Evolutionary conservation across 2,797 vertebrate species (phyloP).

Genomic region (Dromococcyx pavoninus): DNA sequence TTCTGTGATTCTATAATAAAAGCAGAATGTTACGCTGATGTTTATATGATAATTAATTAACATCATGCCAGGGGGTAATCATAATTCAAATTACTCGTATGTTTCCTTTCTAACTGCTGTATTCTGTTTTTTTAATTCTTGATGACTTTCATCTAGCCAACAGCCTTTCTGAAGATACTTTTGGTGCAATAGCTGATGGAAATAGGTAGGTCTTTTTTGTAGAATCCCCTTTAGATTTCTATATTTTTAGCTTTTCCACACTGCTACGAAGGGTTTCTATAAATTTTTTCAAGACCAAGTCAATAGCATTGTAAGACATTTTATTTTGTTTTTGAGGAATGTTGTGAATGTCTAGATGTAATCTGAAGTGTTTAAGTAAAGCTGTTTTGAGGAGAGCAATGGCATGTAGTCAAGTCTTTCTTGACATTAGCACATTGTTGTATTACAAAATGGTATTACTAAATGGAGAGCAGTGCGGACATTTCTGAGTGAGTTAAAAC

Average conservation of each 20-base stretch:
- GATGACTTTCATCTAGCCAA: background rate
- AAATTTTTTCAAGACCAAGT: background rate
- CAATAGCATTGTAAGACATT: background rate
- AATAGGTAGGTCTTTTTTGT: background rate
- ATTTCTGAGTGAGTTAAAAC: background rate
- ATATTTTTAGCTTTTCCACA: background rate
- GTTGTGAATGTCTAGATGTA: background rate
- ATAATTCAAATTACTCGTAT: background rate
- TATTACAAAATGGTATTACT: background rate
- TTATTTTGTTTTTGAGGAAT: background rate
- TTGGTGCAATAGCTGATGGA: background rate
- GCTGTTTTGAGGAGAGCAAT: background rate
- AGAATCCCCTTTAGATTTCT: background rate
- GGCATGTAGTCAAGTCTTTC: background rate
- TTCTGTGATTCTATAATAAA: background rate
- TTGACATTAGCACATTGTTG: background rate
- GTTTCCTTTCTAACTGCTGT: background rate
- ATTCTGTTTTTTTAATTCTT: constrained; percentile 25
- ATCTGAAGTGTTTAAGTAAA: background rate
- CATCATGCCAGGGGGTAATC: background rate
- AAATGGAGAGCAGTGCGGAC: background rate
- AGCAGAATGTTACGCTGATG: background rate
- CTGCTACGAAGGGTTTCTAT: background rate
- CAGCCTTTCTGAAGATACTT: constrained; percentile 8
- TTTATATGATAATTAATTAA: constrained; percentile 39